A percentile compares a stretch with the other conserved stretches of the same genome.
These are phyloP conservation scores for Ganaspis brasiliensis DNA, from an alignment of 2,888 invertebrate species.

Conservation along the genomic window DNA sequence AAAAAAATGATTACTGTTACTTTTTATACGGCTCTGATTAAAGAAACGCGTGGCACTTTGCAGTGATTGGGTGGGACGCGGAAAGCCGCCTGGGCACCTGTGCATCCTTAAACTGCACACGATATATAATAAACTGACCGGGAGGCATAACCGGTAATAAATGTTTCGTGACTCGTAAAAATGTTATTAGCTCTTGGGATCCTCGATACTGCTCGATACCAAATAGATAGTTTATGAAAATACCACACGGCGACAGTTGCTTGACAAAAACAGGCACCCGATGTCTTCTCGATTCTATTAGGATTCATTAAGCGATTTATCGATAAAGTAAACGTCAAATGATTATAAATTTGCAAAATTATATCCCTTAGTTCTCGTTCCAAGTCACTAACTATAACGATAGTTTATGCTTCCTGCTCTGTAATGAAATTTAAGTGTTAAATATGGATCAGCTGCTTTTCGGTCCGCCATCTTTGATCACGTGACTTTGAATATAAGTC, in stretches of 20 bases:
- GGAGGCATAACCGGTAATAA: slow-evolving; percentile 72
- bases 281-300: background rate
- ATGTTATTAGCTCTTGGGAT: slow-evolving; percentile 71
- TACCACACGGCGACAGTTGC: slow-evolving; percentile 62
- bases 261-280: slow-evolving; percentile 50
- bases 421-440: background rate
- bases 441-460: slow-evolving; percentile 21
- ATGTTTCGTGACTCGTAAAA: slow-evolving; percentile 78
- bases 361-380: background rate
- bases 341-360: slow-evolving; percentile 14
- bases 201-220: slow-evolving; percentile 28
- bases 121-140: slow-evolving; percentile 70
- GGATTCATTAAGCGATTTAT: slow-evolving; percentile 8
- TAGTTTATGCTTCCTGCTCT: background rate
- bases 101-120: slow-evolving; percentile 60
- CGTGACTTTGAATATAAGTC: background rate
- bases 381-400: background rate
- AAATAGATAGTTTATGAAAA: slow-evolving; percentile 33
- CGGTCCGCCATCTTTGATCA: slow-evolving; percentile 10
- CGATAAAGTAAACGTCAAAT: background rate
- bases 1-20: slow-evolving; percentile 34
- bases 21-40: slow-evolving; percentile 32
- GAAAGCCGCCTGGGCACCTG: slow-evolving; percentile 58
- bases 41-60: slow-evolving; percentile 41
- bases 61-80: slow-evolving; percentile 39